phyloP scores from a whole-genome alignment of 2,888 invertebrate genomes.

The Lasiommata megera region DNA sequence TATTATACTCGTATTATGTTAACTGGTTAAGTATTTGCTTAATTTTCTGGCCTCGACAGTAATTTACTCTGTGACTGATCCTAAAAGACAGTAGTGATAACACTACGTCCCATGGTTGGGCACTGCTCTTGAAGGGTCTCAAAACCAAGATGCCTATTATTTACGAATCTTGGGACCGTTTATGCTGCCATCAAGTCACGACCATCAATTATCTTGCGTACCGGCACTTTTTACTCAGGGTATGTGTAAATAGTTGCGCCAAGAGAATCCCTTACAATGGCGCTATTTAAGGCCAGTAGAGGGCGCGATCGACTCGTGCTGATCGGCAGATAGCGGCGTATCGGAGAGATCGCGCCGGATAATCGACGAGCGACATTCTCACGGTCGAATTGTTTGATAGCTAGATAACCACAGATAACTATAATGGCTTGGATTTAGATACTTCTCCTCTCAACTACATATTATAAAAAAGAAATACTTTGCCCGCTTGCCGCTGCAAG shows the following conservation, averaged over 20 bases:
- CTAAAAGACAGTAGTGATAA: no score
- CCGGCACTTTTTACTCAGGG: background rate
- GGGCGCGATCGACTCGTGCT: constrained; percentile 34
- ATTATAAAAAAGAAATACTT: no score
- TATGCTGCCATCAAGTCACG: background rate
- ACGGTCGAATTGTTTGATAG: constrained; percentile 38
- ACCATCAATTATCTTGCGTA: background rate
- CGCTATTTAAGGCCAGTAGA: constrained; percentile 30
- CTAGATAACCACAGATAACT: constrained; percentile 24
- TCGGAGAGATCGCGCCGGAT: constrained; percentile 54
- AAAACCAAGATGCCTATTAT: no score
- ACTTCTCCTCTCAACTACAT: background rate
- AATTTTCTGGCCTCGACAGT: no score
- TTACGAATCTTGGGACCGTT: no score
- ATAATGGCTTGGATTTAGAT: constrained; percentile 14
- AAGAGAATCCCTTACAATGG: constrained; percentile 23
- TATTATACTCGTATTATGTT: no score
- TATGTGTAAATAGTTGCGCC: constrained; percentile 13
- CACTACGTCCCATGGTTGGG: no score
- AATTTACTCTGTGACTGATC: no score
- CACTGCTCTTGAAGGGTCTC: no score
- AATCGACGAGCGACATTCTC: constrained; percentile 39
- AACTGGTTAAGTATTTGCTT: no score
- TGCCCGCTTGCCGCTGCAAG: no score
- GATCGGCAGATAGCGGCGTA: constrained; percentile 38